Conservation (phyloP, 2,888 invertebrate species). For the Pheosia tremula region DNA sequence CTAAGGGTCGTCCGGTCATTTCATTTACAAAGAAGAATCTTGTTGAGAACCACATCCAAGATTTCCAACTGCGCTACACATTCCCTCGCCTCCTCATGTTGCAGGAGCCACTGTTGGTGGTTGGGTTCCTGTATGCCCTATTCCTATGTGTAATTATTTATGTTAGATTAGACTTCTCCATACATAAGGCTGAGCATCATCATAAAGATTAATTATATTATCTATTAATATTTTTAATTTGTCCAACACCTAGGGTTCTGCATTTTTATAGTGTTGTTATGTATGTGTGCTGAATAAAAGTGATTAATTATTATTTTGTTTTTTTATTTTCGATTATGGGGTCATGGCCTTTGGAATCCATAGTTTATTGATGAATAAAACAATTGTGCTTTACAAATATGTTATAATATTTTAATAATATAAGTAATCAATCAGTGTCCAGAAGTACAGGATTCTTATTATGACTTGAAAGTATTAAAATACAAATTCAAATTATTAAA, state of each 20-base stretch:
- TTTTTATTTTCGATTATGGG: constrained; percentile 1
- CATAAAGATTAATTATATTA: constrained; percentile 75
- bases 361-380: constrained; percentile 4
- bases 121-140: constrained; percentile 93
- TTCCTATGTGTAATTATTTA: constrained; percentile 97
- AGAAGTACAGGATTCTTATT: background rate
- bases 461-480: no score
- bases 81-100: constrained; percentile 94
- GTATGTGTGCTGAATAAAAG: constrained; percentile 57
- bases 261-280: constrained; percentile 55
- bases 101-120: constrained; percentile 96
- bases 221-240: constrained; percentile 43
- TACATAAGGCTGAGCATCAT: constrained; percentile 88
- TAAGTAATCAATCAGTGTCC: background rate
- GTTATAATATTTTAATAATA: background rate
- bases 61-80: constrained; percentile 95
- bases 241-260: constrained; percentile 52
- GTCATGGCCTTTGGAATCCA: background rate
- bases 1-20: constrained; percentile 95
- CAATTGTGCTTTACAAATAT: constrained; percentile 1
- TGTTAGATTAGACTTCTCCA: constrained; percentile 98
- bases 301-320: constrained; percentile 32
- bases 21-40: constrained; percentile 92
- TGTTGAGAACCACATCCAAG: constrained; percentile 98
- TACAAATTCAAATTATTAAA: no score